Evolutionary conservation across 2,113 vertebrate species (phyloP).

Genomic region (Sclerurus mexicanus): DNA sequence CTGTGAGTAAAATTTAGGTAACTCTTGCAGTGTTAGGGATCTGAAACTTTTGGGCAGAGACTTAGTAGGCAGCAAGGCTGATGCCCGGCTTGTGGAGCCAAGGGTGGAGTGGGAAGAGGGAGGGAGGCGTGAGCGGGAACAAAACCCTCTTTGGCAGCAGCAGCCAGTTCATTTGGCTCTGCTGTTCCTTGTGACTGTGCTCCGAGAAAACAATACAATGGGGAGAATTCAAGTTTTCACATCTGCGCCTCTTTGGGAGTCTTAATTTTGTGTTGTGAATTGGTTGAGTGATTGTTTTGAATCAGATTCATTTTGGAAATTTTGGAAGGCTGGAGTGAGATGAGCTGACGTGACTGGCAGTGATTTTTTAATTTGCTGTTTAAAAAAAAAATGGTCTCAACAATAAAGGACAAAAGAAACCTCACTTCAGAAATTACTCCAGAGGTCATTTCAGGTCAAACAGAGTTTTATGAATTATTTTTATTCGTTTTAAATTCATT

Average conservation of each 20-base stretch:
- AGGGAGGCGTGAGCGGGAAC: background rate
- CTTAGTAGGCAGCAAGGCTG: background rate
- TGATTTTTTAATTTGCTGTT: background rate
- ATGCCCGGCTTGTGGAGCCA: background rate
- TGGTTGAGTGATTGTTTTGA: background rate
- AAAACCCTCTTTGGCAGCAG: background rate
- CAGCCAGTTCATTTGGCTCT: background rate
- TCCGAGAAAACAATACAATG: background rate
- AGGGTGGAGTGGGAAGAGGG: background rate
- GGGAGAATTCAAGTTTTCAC: background rate
- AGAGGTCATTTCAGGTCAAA: background rate
- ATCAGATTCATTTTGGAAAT: background rate
- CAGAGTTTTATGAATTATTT: background rate
- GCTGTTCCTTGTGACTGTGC: background rate
- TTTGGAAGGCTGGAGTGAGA: background rate
- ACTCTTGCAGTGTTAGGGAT: background rate
- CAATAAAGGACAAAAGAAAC: background rate
- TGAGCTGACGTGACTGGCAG: background rate
- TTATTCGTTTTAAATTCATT: background rate
- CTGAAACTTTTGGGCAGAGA: background rate
- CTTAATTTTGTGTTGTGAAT: background rate
- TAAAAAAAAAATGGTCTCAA: background rate
- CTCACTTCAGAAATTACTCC: background rate
- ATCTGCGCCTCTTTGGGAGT: background rate
- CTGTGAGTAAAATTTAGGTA: accelerated